These are phyloP conservation scores for Drosophila ercepeae DNA, from an alignment of 1,140 invertebrate genomes.

Conservation along the genomic window DNA sequence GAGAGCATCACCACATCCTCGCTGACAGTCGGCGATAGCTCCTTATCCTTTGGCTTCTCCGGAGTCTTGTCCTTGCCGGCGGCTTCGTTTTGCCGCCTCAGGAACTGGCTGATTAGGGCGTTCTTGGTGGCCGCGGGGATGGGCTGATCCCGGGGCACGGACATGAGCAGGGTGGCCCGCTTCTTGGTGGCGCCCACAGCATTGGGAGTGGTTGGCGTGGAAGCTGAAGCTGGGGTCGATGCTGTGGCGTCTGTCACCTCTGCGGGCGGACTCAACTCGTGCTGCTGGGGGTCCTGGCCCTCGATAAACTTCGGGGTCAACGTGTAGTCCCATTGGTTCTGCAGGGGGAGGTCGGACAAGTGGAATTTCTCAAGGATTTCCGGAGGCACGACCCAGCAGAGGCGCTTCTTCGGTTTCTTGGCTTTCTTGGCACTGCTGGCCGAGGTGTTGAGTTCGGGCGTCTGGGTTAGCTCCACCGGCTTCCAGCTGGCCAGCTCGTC, in stretches of 20 bases:
- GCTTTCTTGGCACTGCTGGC: conserved; percentile 78
- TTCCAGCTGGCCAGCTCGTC: conserved; percentile 87
- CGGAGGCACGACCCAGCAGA: conserved; percentile 88
- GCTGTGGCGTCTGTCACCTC: conserved; percentile 6
- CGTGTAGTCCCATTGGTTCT: conserved; percentile 86
- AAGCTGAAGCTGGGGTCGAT: background rate
- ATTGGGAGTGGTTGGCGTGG: conserved; percentile 22
- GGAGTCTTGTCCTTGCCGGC: conserved; percentile 2
- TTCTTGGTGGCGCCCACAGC: conserved; percentile 78
- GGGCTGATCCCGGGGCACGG: conserved; percentile 71
- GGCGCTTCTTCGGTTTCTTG: conserved; percentile 85
- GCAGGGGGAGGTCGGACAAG: conserved; percentile 84
- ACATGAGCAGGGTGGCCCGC: conserved; percentile 77
- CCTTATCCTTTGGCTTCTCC: background rate
- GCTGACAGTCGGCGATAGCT: background rate
- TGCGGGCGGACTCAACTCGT: conserved; percentile 28
- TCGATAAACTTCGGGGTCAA: conserved; percentile 79
- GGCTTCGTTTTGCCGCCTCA: conserved; percentile 82
- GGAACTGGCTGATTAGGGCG: conserved; percentile 85
- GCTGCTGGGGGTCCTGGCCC: conserved; percentile 7
- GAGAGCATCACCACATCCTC: conserved; percentile 64
- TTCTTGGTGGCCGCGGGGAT: conserved; percentile 72
- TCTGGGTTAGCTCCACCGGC: conserved; percentile 83
- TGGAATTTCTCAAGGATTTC: conserved; percentile 86
- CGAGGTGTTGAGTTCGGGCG: background rate